Base-by-base conservation (phyloP, 2,888 invertebrate species). In the Ophion costatus region DNA sequence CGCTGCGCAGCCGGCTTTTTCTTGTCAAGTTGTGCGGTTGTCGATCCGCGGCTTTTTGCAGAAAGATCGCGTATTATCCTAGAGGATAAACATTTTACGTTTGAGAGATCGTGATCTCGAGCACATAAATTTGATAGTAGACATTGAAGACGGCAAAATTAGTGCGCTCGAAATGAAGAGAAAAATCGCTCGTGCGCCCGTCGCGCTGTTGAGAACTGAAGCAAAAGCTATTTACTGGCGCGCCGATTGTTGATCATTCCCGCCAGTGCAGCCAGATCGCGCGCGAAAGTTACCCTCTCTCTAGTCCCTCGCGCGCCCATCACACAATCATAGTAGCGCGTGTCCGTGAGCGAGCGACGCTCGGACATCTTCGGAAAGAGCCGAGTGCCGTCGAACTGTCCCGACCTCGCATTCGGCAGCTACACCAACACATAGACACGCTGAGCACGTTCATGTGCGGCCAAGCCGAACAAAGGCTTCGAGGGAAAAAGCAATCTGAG, bases 181-280 rank as follows among this genome's bases (percentile, higher is more conserved):
- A 6, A 61, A 66, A 70, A 71, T 38, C 10, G 17, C 14, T 80
- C 38, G 17, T 42, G 80, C 61, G 85, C 76, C 85, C 76, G 80
- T 85, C 71, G 79, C 76, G 74, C 22, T 17, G 61, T 80, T 80
- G 71, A 63, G 38, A 82, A 85, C 76, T 77, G 81, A 59, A 14
- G 51, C 45, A 22, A 57, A 38, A 24, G 22, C 20, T 24, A 64
- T 29, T 14, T 42, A 11, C 9, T 33, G 29, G 22, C 11, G 45
- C 67, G 66, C 33, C 73, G 67, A 82, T 82, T 80, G 80, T 79
- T 76, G 79, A 67, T 73, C 82, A 61, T 85, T 85, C 85, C 85
- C 85, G 85, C n/a, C n/a, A n/a, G n/a, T n/a, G n/a, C n/a, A n/a
- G n/a, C n/a, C n/a, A n/a, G n/a, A n/a, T n/a, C n/a, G n/a, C n/a